phyloP scores from a whole-genome alignment of 2,797 vertebrate genomes.

The Acrocephalus scirpaceus region DNA sequence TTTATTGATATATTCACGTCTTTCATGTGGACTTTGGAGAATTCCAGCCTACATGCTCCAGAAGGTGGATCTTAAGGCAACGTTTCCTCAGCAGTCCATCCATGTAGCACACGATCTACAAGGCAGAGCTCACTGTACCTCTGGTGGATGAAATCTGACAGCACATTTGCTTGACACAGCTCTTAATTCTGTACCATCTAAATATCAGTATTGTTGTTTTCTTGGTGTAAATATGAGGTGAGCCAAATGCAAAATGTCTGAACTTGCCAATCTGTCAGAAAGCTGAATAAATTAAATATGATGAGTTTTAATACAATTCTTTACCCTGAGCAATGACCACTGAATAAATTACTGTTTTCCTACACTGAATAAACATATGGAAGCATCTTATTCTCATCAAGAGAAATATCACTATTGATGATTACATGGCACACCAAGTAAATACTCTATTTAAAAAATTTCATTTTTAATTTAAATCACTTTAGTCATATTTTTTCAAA shows the following conservation, averaged over 20 bases:
- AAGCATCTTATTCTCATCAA: not conserved
- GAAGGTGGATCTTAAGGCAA: slow-evolving; percentile 40
- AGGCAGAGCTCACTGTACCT: not conserved
- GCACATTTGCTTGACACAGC: not conserved
- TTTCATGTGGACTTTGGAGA: slow-evolving; percentile 62
- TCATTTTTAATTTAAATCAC: not conserved
- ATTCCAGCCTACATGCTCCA: slow-evolving; percentile 43
- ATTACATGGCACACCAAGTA: not conserved
- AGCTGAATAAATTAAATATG: not conserved
- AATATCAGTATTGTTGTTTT: not conserved
- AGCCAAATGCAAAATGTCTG: not conserved
- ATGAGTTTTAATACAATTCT: not conserved
- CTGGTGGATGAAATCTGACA: slow-evolving; percentile 28
- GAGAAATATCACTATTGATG: not conserved
- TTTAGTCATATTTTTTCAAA: not conserved
- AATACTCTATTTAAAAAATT: not conserved
- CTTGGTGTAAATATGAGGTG: not conserved
- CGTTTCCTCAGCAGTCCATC: slow-evolving; percentile 35
- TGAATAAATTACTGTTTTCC: not conserved
- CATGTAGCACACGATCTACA: not conserved
- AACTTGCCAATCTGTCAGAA: not conserved
- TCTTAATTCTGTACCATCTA: not conserved
- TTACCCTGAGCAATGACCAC: not conserved
- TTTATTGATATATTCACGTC: slow-evolving; percentile 34
- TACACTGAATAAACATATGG: not conserved